Evolutionary conservation across 1,140 invertebrate species (phyloP), one percentile per base, ranked within the genome.

Genomic region (Drosophila navojoa): DNA sequence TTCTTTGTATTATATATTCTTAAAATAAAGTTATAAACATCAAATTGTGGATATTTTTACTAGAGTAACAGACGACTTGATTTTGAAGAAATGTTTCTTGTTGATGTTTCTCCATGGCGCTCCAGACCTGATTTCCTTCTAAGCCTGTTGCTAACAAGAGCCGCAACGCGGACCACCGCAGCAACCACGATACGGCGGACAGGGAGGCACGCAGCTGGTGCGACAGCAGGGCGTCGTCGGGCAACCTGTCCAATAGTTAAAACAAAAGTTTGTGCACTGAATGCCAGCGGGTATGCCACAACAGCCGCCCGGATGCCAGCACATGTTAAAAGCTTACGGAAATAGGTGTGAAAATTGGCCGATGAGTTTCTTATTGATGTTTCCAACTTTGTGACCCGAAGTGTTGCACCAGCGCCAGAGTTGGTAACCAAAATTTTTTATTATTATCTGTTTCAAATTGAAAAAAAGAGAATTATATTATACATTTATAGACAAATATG

Each of bases 201-300:
- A 78, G 13, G 49, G 25, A 0, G 77, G 77, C 15, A 54, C 47
- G 44, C 61, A 74, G 11, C 66, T 64, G 1, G 16, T 25, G 0
- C 82, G 79, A 16, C 66, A 85, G 22, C 42, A 71, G 0, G 52
- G 61, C 5, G 53, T 42, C 5, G 49, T 45, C 0, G 69, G 22
- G 19, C 69, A 77, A 1, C 85, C 85, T 4, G 84, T 87, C 76
- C 80, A 89, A 53, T 61, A 90, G 6, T 89, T 89, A 25, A 42
- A 87, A 57, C 76, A 90, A 15, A 87, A 87, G 54, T 89, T 84
- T 0, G 85, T 89, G 35, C 77, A 79, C 44, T 87, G 84, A 7
- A 87, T 77, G 11, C 47, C 47, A 0, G 80, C 22, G 15, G 84
- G 76, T 10, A 69, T 22, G n/a, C 62, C 64, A 25, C 82, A 87